Evolutionary conservation across 2,888 invertebrate species (phyloP), one percentile per base, ranked within the genome.

Genomic region (Dione vanillae): DNA sequence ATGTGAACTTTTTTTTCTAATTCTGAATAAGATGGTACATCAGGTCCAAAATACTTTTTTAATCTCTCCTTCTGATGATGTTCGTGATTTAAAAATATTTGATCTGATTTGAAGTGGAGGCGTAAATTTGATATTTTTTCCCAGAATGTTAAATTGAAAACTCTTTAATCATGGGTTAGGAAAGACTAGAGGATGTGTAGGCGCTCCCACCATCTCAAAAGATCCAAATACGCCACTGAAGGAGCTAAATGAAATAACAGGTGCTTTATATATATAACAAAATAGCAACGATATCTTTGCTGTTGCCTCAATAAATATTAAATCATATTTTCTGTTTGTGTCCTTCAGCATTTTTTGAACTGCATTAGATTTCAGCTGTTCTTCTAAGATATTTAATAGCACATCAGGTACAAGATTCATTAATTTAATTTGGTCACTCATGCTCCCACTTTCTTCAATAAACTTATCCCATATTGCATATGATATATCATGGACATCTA

Each of bases 221-320:
- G 76, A 78, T 7, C 70, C 68, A 65, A 67, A 7, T 37, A 77
- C 2, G 0, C 71, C 43, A 16, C 82, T 83, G 0, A 85, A 76
- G 0, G 87, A 87, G 72, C 84, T 86, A 0, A 89, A 64, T 65
- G 79, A 78, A 10, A 89, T 87, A 0, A 82, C 78, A 1, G 89
- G 88, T 0, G 74, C 83, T 62, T 85, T 83, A 49, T 78, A 82
- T 1, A 84, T 19, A 70, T 88, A 80, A 0, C 83, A 77, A 14
- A 84, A 78, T 0, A 77, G 78, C n/a, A 86, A 68, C 0, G 80
- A 74, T 2, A 79, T 72, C 52, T 78, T 74, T 0, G 75, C 59
- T 35, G 67, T 74, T 0, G 83, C 79, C 80, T 88, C 87, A 6
- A 78, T 1, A 1, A 88, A 27, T 0, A 89, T 7, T 3, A 89